These are phyloP conservation scores for Plectus sambesii DNA, from an alignment of 1,140 invertebrate genomes.

Conservation along the genomic window DNA sequence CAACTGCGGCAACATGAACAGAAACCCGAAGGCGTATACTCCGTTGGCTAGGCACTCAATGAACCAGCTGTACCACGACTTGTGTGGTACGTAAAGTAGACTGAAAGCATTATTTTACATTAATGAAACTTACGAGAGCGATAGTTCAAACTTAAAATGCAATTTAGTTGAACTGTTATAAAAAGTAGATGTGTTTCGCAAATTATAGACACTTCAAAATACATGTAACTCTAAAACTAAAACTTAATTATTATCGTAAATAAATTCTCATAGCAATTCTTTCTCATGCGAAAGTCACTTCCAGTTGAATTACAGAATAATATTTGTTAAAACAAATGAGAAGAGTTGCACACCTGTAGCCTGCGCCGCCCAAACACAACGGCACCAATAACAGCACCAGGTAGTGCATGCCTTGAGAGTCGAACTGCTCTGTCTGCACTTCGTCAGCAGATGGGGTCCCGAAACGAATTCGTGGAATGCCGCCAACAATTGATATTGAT, in stretches of 20 bases:
- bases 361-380: constrained; percentile 66
- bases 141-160: too few species aligned
- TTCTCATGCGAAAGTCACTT: too few species aligned
- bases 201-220: too few species aligned
- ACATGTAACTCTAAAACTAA: too few species aligned
- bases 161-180: too few species aligned
- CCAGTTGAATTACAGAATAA: too few species aligned
- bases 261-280: too few species aligned
- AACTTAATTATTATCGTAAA: too few species aligned
- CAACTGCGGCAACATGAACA: constrained; percentile 84
- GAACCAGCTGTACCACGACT: constrained; percentile 92
- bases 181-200: too few species aligned
- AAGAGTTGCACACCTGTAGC: constrained; percentile 55
- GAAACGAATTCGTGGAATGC: constrained; percentile 47
- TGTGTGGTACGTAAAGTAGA: constrained; percentile 74
- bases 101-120: too few species aligned
- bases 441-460: constrained; percentile 56
- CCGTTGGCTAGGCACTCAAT: constrained; percentile 85
- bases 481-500: constrained; percentile 41
- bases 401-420: constrained; percentile 72
- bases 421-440: constrained; percentile 66
- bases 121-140: not conserved
- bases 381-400: constrained; percentile 83
- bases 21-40: constrained; percentile 93
- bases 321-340: too few species aligned